Evolutionary conservation across 1,140 invertebrate species (phyloP).

Genomic region (Goniozus legneri): DNA sequence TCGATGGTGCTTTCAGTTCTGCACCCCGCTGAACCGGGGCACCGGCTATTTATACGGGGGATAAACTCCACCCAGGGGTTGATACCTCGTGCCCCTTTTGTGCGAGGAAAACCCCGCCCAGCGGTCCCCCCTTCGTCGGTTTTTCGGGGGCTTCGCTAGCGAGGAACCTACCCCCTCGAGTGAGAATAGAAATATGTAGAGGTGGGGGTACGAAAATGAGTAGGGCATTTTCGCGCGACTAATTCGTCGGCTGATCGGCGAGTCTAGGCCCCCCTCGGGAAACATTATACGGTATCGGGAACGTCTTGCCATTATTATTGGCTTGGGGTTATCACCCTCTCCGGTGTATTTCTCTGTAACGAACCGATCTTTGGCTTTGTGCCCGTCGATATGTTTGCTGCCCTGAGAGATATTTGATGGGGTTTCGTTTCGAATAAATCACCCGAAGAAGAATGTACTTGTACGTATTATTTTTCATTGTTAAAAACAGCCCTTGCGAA

Average conservation of each 20-base stretch:
- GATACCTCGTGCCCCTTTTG: conserved; percentile 32
- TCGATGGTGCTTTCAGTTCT: conserved; percentile 34
- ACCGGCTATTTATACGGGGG: conserved; percentile 34
- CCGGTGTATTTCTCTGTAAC: no score
- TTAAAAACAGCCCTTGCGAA: no score
- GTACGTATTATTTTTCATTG: no score
- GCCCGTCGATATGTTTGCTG: no score
- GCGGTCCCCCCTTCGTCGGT: conserved; percentile 29
- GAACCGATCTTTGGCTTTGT: no score
- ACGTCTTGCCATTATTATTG: conserved; percentile 34
- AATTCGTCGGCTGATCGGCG: conserved; percentile 42
- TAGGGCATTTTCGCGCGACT: conserved; percentile 37
- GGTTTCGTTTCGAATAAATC: no score
- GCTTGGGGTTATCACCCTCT: conserved; percentile 1
- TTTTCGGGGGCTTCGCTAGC: no score
- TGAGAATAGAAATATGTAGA: no score
- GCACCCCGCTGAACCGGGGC: conserved; percentile 18
- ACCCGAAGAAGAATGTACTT: no score
- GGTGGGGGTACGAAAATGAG: conserved; percentile 35
- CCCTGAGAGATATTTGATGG: no score
- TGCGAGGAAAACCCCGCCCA: conserved; percentile 39
- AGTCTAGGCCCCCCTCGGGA: conserved; percentile 30
- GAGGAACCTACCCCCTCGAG: no score
- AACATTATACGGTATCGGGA: conserved; percentile 39
- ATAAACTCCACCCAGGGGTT: conserved; percentile 53